phyloP scores from a whole-genome alignment of 2,797 vertebrate genomes.

The Scolopax rusticola region DNA sequence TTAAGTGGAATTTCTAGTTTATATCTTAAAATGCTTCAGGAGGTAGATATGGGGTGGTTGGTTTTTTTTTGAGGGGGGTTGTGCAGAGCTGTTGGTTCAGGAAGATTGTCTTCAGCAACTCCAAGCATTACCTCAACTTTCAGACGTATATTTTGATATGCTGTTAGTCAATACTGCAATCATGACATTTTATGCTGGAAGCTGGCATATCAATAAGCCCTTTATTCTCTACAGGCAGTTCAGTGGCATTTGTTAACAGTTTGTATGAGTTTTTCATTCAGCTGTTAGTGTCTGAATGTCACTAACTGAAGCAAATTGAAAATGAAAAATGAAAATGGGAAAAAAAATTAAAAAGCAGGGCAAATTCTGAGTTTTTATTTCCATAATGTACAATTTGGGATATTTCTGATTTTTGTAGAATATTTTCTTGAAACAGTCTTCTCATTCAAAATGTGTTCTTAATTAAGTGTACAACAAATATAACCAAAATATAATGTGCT shows the following conservation, averaged over 20 bases:
- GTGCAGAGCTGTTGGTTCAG: neutral
- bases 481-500: neutral
- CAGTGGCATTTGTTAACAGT: slow-evolving; percentile 58
- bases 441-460: neutral
- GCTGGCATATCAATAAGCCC: slow-evolving; percentile 52
- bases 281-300: slow-evolving; percentile 29
- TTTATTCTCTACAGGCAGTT: slow-evolving; percentile 56
- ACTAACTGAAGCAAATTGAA: slow-evolving; percentile 37
- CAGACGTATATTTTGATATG: slow-evolving; percentile 63
- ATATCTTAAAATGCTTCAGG: neutral
- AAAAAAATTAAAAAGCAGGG: neutral
- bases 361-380: neutral
- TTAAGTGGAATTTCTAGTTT: neutral
- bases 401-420: neutral
- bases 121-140: neutral
- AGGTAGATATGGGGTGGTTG: neutral
- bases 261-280: slow-evolving; percentile 19
- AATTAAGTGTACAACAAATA: neutral
- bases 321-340: neutral
- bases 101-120: neutral
- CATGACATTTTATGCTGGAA: slow-evolving; percentile 60
- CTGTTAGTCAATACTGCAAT: slow-evolving; percentile 66
- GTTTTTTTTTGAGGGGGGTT: neutral
- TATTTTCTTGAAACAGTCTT: neutral
- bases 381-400: neutral